Evolutionary conservation across 2,797 vertebrate genomes (phyloP).

Genomic region (Alca torda): DNA sequence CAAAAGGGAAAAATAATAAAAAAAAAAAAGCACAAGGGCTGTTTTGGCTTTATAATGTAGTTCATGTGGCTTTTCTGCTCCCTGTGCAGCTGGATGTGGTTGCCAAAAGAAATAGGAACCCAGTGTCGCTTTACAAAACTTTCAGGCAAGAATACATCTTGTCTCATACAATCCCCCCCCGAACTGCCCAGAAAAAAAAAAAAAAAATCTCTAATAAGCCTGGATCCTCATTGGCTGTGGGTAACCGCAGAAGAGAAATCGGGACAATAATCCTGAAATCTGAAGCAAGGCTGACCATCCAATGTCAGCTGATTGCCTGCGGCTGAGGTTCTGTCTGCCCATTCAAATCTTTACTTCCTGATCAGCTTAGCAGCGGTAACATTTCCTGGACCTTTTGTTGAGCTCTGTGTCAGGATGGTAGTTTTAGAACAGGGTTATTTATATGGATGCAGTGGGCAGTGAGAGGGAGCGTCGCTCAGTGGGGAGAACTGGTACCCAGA

Average conservation of each 20-base stretch:
- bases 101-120: not conserved
- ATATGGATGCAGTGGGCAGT: not conserved
- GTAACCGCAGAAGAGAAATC: not conserved
- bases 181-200: not conserved
- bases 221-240: not conserved
- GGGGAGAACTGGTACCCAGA: not conserved
- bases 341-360: not conserved
- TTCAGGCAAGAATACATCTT: not conserved
- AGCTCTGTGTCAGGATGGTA: not conserved
- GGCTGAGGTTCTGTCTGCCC: not conserved
- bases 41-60: not conserved
- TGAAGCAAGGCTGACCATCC: not conserved
- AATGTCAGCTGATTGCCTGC: not conserved
- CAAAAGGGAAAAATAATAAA: too few species aligned
- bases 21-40: not conserved
- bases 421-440: not conserved
- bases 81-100: not conserved
- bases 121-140: not conserved
- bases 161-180: not conserved
- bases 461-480: not conserved
- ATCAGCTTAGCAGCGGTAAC: not conserved
- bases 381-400: not conserved
- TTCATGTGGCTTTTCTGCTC: conserved; percentile 1
- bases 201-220: not conserved
- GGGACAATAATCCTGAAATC: not conserved